Conservation (phyloP, 2,113 vertebrate species). For the Cepphus grylle region DNA sequence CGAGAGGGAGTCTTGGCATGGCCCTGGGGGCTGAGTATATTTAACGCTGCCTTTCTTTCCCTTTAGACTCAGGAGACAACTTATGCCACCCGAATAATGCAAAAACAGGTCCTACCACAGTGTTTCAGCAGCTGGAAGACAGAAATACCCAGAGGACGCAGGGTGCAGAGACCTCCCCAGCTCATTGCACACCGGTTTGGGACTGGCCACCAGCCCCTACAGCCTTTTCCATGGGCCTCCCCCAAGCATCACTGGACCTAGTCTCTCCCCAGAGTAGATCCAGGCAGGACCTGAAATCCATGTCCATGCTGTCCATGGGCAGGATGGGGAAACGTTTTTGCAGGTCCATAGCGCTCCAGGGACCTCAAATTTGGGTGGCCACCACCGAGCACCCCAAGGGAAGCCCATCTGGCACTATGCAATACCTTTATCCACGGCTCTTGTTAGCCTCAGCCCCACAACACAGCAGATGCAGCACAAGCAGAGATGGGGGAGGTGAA, state of each 20-base stretch:
- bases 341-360: neutral
- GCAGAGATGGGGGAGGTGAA: neutral
- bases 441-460: neutral
- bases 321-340: neutral
- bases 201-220: neutral
- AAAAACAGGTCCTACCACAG: neutral
- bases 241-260: neutral
- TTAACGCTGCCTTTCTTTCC: neutral
- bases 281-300: neutral
- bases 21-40: neutral
- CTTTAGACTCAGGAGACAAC: neutral
- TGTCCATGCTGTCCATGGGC: fast-evolving
- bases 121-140: neutral
- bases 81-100: neutral
- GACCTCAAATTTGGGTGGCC: neutral
- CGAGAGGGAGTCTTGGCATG: neutral
- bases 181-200: neutral
- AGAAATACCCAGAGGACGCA: neutral
- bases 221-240: neutral
- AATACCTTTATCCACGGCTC: neutral
- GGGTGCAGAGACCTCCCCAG: neutral
- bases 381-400: neutral
- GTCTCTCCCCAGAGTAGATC: neutral
- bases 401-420: neutral
- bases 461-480: neutral